Evolutionary conservation across 2,797 vertebrate species (phyloP), one percentile per base, ranked within the genome.

Genomic region (Todus mexicanus): DNA sequence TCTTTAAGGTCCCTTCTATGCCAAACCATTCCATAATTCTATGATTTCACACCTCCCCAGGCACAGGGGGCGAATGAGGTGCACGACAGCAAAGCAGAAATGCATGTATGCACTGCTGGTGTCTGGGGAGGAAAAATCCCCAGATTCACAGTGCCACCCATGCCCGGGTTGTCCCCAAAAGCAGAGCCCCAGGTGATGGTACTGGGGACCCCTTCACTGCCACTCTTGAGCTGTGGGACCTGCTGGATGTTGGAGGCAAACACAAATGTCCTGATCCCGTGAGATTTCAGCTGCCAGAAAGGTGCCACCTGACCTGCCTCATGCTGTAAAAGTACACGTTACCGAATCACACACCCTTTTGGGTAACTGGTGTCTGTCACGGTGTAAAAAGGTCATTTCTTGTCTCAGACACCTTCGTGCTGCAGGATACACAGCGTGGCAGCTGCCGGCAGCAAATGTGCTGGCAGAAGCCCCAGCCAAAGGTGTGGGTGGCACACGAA

Each of bases 261-360:
- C 53, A 31, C 2, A 3, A 37, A 19, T 2, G 12, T 14, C 61
- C 56, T 0, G 0, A 31, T 77, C 29, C 18, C 1, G 0, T 2
- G 45, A 51, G 37, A 33, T 10, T 48, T 33, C 11, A 25, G 59
- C 54, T 84, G 63, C 10, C 50, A 27, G 54, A 13, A 56, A 33
- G 3, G 33, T 29, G 38, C 51, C 18, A 27, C 69, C n/a, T 0
- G 0, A 37, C 12, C 37, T 8, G 20, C 3, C 21, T 84, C 22
- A 29, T 6, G n/a, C 71, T 70, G 33, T 5, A 15, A 31, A 29
- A 57, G 29, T 61, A 0, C 3, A 0, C 2, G 31, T 6, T 15
- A 6, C 43, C 31, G 37, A 50, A 17, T 21, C 63, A 35, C 26
- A 7, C 18, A 6, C 23, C 16, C 8, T 53, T 54, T 12, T 2